Evolutionary conservation across 2,113 vertebrate species (phyloP), one percentile per base, ranked within the genome.

Genomic region (Blennius ocellaris): DNA sequence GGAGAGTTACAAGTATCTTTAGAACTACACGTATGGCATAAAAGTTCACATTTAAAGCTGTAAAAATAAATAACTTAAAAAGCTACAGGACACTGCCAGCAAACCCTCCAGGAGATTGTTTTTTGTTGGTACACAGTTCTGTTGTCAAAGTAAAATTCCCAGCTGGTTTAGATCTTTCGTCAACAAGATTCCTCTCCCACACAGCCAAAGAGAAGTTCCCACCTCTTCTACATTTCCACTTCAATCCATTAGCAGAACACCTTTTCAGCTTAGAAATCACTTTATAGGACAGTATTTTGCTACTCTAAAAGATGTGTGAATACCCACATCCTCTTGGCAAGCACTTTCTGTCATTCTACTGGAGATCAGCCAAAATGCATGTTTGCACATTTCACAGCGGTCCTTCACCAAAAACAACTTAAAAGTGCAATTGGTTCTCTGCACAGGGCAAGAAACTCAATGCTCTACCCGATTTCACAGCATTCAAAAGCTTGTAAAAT

Each of bases 41-140:
- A 16, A n/a, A 15, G 16, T 11, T 48, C 11, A 51, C 1, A 9
- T 1, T 43, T 17, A 58, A 36, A 40, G 9, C 8, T 4, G 44
- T 9, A 48, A 3, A 69, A 45, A 53, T 12, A 6, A 50, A 5
- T 30, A 66, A 37, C 37, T 58, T 14, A 45, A 10, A 43, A 11
- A 15, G 53, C 5, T 14, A 37, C 7, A 3, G 12, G 36, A 64
- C 39, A 14, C 76, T 64, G 74, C 61, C 70, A 70, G 65, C 16
- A 6, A 47, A 7, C 7, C 41, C 44, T 44, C 79, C 55, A 76
- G 67, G 36, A 17, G 41, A 69, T 56, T 60, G 60, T 61, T 53
- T 59, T 74, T 8, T 58, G 47, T 6, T 69, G 71, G 55, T 81
- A 75, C 61, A 76, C 55, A 74, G 65, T 68, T 81, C 61, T 15